Base-by-base conservation (phyloP, 1,140 invertebrate species). In the Aphidius gifuensis region DNA sequence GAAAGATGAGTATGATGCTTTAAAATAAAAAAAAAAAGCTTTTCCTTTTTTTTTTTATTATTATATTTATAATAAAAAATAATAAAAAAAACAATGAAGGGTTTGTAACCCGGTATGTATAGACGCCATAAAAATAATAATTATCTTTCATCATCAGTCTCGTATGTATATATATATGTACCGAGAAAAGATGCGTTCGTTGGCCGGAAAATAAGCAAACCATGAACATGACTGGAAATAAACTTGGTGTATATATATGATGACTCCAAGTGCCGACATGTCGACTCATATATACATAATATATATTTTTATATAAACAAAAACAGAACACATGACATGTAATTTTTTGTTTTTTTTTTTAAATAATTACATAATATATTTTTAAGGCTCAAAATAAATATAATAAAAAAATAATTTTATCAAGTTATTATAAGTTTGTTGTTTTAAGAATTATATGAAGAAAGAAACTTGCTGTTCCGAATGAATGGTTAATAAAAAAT, bases 161-260 rank as follows among this genome's bases (percentile, higher is more conserved):
- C 23, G 2, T 32, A 4, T 32, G 4, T 32, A 32, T 32, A 32
- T 32, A 32, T 32, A 32, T 32, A 32, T 32, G 23, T 32, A 32
- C 23, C 23, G 23, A 32, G 23, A 32, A 32, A 32, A 32, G 23
- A 32, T 32, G 23, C 23, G 23, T 32, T 16, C 38, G 53, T 55
- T 40, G 53, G 53, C 53, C 53, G 53, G 53, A 55, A 55, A 55
- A 55, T 55, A 55, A 55, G 53, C 53, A 55, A 55, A 55, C 53
- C 53, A 40, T 55, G 11, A 40, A n/a, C 50, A n/a, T 38, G 53
- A 38, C 53, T 55, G 53, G 53, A 55, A 55, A 55, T 55, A 55
- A 55, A 38, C 40, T 55, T 39, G 21, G 43, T 40, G 42, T 55
- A 42, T 42, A 55, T 40, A 55, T 40, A 55, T 40, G n/a, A 38